A percentile compares a stretch with the other conserved stretches of the same genome.
Conservation (phyloP, 64 coral and sea anemone genomes). For the Anthopleura sola region DNA sequence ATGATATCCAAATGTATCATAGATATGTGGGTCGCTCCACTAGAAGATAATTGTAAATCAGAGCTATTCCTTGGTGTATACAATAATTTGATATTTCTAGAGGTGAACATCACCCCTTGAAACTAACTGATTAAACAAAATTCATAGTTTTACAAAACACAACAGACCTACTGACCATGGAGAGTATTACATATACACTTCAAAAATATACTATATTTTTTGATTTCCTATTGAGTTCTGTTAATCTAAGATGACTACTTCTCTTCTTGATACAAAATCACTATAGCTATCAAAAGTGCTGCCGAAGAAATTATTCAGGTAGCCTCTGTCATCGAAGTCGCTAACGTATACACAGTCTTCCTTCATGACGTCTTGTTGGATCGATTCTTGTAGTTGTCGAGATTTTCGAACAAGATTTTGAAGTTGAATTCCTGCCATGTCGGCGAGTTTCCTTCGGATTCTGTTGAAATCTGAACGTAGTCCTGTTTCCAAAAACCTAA, state of each 20-base stretch:
- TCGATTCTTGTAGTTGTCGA: conserved; percentile 80
- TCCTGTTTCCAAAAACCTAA: conserved; percentile 96
- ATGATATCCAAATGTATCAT: conserved; percentile 10
- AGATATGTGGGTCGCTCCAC: not conserved
- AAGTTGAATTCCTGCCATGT: conserved; percentile 85
- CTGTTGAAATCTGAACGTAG: conserved; percentile 97
- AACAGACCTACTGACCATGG: not conserved
- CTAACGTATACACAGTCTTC: conserved; percentile 96
- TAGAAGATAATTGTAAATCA: conserved; percentile 5
- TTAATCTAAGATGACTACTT: conserved; percentile 90
- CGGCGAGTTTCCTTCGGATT: conserved; percentile 90
- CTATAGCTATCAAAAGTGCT: conserved; percentile 60
- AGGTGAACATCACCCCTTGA: not conserved
- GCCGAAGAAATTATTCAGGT: conserved; percentile 64
- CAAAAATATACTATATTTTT: conserved; percentile 28
- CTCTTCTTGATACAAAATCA: conserved; percentile 70
- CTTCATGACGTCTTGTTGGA: conserved; percentile 87
- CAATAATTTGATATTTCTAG: not conserved
- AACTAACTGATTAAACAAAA: not conserved
- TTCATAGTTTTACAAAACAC: not conserved
- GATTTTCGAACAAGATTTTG: conserved; percentile 85
- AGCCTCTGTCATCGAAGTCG: conserved; percentile 81
- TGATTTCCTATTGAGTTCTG: not conserved
- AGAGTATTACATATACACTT: not conserved
- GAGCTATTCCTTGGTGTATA: not conserved